Evolutionary conservation across 2,888 invertebrate species (phyloP).

Genomic region (Plagiodera versicolora): DNA sequence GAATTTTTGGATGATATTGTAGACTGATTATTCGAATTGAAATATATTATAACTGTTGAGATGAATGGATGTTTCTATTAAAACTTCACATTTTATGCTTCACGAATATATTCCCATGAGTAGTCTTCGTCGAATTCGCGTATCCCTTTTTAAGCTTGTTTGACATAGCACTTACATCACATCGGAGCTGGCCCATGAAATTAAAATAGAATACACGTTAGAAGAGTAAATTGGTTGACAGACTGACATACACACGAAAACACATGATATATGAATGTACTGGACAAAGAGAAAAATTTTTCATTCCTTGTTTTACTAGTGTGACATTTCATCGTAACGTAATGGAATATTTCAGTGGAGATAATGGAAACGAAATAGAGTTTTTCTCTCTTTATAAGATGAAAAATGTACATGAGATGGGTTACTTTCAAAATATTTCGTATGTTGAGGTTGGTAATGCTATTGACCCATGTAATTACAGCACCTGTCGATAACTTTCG

Average conservation of each 20-base stretch:
- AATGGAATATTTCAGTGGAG: background rate
- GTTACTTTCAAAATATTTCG: background rate
- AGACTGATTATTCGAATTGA: too few relatives aligned
- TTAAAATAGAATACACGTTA: constrained; percentile 48
- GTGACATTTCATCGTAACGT: constrained; percentile 22
- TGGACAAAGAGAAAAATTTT: constrained; percentile 18
- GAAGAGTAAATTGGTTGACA: constrained; percentile 49
- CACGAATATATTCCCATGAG: background rate
- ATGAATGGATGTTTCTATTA: too few relatives aligned
- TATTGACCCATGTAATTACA: constrained; percentile 3
- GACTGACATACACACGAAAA: constrained; percentile 33
- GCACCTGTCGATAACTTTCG: constrained; percentile 8
- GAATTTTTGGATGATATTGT: too few relatives aligned
- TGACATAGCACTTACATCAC: constrained; percentile 29
- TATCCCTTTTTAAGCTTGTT: constrained; percentile 13
- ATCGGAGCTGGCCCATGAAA: constrained; percentile 46
- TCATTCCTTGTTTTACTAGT: constrained; percentile 11
- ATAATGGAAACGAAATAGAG: too few relatives aligned
- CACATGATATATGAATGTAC: constrained; percentile 24
- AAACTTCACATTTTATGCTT: background rate
- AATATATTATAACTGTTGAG: too few relatives aligned
- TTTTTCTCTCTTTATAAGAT: background rate
- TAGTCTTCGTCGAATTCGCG: background rate
- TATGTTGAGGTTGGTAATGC: background rate
- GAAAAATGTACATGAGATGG: background rate